Base-by-base conservation (phyloP, 2,888 invertebrate species). In the Scaeva pyrastri region DNA sequence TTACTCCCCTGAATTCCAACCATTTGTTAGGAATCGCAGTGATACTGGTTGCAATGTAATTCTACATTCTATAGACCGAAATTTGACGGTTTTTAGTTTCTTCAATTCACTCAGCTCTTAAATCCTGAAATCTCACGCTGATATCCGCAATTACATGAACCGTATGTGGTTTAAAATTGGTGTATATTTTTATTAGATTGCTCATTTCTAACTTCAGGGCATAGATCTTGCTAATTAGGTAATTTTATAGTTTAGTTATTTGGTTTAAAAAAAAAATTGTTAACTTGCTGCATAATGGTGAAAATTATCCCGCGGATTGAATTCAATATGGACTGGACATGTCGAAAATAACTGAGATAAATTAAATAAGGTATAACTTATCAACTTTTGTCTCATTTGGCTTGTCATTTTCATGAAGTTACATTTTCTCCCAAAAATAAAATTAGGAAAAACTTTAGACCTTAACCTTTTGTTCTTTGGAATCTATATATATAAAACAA, bases 11-110 rank as follows among this genome's bases (percentile, higher is more conserved):
- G 12, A 48, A 66, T 66, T 31, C 14, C 48, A 62, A 62, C 43
- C 31, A 64, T 48, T 48, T 36, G 48, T 66, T 19, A 48, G 48
- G 31, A 36, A 16, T 19, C 36, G 31, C 62, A 43, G n/a, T n/a
- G 2, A 26, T 43, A 26, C 16, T 66, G 48, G 48, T 66, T 64
- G 66, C 31, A 66, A 41, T 60, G 66, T 19, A 66, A 41, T 60
- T 31, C 31, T 56, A 31, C 14, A 52, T 52, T 52, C 14, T 23
- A 45, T 23, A 45, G 8, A 14, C 12, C 21, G 12, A 12, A n/a
- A 55, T 6, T 5, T 14, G 5, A 12, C 5, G 11, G 10, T 16
- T 56, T 10, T 56, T 16, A n/a, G 21, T 41, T 21, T 21, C 10
- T 2, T 5, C 31, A 7, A 31, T 31, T 31, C 6, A 31, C 5